Percentiles rank a stretch among this genome's conserved stretches.
Evolutionary conservation across 30 jellyfish, hydroid and myxozoan species (phyloP).

Genomic region (Mastigias papua): DNA sequence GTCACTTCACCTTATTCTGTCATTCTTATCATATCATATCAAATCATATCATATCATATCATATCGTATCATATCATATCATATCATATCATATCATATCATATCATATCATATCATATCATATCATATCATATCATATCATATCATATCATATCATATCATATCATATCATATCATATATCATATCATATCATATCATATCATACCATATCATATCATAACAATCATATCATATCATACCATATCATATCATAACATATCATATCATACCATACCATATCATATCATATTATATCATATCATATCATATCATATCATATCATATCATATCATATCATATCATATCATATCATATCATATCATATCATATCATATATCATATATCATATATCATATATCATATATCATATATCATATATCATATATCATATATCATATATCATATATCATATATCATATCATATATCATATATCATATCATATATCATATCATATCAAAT

Average conservation of each 20-base stretch:
- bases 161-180: not conserved
- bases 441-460: not conserved
- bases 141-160: not conserved
- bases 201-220: no score
- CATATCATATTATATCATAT: slow-evolving; percentile 2
- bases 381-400: no score
- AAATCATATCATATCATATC: not conserved
- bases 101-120: not conserved
- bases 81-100: not conserved
- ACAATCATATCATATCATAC: slow-evolving; percentile 7
- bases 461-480: slow-evolving; percentile 6
- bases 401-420: not conserved
- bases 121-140: not conserved
- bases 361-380: no score
- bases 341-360: not conserved
- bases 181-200: slow-evolving; percentile 5
- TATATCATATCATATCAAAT: not conserved
- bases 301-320: slow-evolving; percentile 1
- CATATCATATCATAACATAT: slow-evolving; percentile 11
- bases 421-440: slow-evolving; percentile 1
- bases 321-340: not conserved
- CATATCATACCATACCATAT: slow-evolving; percentile 4
- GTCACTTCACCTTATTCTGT: not conserved
- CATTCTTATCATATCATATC: not conserved
- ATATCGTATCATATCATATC: not conserved